Base-by-base conservation (phyloP, 2,113 vertebrate genomes). In the Boleophthalmus pectinirostris region DNA sequence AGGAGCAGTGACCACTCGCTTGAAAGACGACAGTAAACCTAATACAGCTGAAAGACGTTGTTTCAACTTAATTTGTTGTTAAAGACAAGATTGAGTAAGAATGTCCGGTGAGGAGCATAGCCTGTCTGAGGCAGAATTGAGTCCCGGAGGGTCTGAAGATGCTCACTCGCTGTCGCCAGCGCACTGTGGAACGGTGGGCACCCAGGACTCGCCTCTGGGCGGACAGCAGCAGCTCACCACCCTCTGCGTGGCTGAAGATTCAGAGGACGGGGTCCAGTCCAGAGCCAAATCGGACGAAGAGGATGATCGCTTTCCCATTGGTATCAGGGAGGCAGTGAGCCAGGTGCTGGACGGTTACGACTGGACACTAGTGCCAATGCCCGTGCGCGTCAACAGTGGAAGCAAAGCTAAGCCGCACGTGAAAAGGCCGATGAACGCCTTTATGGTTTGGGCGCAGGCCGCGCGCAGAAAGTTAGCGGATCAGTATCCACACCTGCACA, bases 311-410 rank as follows among this genome's bases (percentile, higher is more conserved):
- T 99, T 98, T 80, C 97, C 98, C 0, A 96, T 97, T 76, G 97
- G 97, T 78, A 99, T 99, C 91, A 94, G 97, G 0, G 98, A 98
- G 87, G 98, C 98, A 0, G 98, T 99, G 79, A 98, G 97, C 85
- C 98, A 99, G 92, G 97, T 99, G 87, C 91, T 99, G 88, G 97
- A 97, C 0, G 98, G 98, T 71, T 99, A 99, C 73, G 98, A 99
- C 94, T 99, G 98, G 98, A 98, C 97, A 71, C 95, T 99, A 73
- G 97, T 99, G 87, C 98, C 98, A 63, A 98, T 99, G 98, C 98
- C 98, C 0, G 97, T 99, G 85, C 95, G 98, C 69, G 96, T 97
- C 77, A 98, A 97, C 92, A 96, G 96, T 79, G 95, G 96, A 85
- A 97, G 93, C 92, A 99, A 99, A 92, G 93, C 94, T 72, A 99